phyloP scores from a whole-genome alignment of 2,113 vertebrate genomes.

The Tenebrosternarchus preto region DNA sequence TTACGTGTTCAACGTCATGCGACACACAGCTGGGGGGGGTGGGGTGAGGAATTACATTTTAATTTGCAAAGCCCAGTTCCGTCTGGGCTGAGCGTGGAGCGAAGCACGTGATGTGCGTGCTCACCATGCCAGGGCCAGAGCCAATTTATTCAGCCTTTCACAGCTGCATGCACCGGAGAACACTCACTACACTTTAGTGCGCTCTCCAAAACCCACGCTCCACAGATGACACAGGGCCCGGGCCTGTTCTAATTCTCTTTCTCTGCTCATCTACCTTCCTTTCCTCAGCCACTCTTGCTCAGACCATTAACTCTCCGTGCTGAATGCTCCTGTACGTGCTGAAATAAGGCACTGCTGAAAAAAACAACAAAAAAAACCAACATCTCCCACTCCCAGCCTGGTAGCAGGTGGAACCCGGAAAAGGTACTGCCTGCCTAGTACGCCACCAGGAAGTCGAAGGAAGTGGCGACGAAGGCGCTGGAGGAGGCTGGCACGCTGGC shows the following conservation, averaged over 20 bases:
- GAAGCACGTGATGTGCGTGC: conserved; percentile 35
- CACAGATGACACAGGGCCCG: conserved; percentile 30
- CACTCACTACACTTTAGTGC: conserved; percentile 35
- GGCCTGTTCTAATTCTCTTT: conserved; percentile 2
- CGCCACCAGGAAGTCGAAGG: too few species aligned
- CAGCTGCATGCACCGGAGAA: conserved; percentile 48
- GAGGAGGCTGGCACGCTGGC: conserved; percentile 7
- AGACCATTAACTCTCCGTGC: neutral
- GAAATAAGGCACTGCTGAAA: too few species aligned
- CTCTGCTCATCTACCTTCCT: conserved; percentile 20
- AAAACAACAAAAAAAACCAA: too few species aligned
- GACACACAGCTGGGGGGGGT: neutral
- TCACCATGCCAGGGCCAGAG: conserved; percentile 28
- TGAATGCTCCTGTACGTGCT: neutral
- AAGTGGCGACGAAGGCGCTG: conserved; percentile 43
- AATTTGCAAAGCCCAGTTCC: conserved; percentile 33
- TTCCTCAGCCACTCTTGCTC: neutral
- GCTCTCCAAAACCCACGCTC: conserved; percentile 42
- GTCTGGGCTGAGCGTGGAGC: conserved; percentile 33
- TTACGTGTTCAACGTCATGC: neutral
- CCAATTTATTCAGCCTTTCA: conserved; percentile 52
- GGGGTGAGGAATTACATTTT: conserved; percentile 13
- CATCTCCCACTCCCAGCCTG: too few species aligned
- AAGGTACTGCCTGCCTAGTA: too few species aligned
- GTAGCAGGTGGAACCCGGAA: neutral